Evolutionary conservation across 2,113 vertebrate species (phyloP), one percentile per base, ranked within the genome.

Genomic region (Formicarius rufipectus): DNA sequence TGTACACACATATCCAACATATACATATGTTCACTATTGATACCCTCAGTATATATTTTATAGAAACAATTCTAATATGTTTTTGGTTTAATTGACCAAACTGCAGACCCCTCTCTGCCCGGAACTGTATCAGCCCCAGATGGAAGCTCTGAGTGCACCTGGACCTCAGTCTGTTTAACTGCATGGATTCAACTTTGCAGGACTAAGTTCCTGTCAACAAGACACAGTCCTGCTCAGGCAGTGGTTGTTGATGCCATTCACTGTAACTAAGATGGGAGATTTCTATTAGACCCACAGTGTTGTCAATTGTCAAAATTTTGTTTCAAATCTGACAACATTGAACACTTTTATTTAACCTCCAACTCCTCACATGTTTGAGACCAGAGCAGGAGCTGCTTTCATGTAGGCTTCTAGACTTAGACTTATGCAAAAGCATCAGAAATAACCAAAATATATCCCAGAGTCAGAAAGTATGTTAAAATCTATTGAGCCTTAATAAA

Each of bases 211-310:
- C 25, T 6, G 10, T 39, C 33, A 40, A 67, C 27, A 69, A 44
- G 40, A 30, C 30, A 20, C 2, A 1, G 31, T 23, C 33, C 30
- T 82, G 39, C 42, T 82, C 45, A 80, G 24, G 4, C 73, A 91
- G 15, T 7, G n/a, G 53, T 3, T 14, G 40, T 30, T 0, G 13
- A 62, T 14, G 52, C 18, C 20, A 37, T 15, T 33, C 17, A 0
- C 62, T 39, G 40, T 5, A 69, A 59, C 31, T 45, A 14, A 33
- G 40, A 73, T 7, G 19, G 68, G 84, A 95, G 33, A 12, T 37
- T 67, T 31, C 7, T 30, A 24, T 60, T 17, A 44, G 42, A 72
- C 22, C 39, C 15, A 3, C 40, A 58, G 33, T 20, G 14, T 9
- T 68, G 64, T 9, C 66, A 60, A 18, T 4, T 16, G 31, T 23